Conservation (phyloP, 2,888 invertebrate genomes). For the Amphipyra berbera region DNA sequence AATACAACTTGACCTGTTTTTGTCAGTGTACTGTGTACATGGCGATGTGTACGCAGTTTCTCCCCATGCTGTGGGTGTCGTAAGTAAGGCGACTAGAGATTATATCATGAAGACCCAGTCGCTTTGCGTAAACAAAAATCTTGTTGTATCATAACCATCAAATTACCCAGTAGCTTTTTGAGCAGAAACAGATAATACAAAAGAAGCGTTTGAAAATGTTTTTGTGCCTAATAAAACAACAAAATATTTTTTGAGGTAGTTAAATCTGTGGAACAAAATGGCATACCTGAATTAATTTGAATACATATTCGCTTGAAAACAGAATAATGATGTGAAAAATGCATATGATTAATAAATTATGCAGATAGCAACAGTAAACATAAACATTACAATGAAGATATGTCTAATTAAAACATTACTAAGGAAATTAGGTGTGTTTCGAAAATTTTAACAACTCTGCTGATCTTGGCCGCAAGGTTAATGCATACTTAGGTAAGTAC, state of each 20-base stretch:
- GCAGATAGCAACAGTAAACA: conserved; percentile 22
- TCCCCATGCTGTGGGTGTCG: conserved; percentile 1
- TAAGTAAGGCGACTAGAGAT: conserved; percentile 16
- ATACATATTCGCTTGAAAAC: not conserved
- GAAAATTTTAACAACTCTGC: conserved; percentile 21
- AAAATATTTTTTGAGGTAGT: not conserved
- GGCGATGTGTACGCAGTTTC: not conserved
- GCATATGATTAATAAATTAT: conserved; percentile 32
- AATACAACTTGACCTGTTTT: conserved; percentile 7
- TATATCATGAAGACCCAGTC: conserved; percentile 11
- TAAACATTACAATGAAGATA: conserved; percentile 23
- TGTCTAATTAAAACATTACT: conserved; percentile 25
- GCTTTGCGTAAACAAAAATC: conserved; percentile 19
- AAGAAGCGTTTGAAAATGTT: not conserved
- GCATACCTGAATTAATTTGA: not conserved
- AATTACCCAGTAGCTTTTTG: not conserved
- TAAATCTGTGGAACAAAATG: not conserved
- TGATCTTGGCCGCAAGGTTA: conserved; percentile 42
- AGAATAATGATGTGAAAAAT: conserved; percentile 30
- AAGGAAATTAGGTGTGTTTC: conserved; percentile 31
- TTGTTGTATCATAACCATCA: not conserved
- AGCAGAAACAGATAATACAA: not conserved
- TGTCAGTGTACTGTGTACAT: not conserved
- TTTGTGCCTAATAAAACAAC: not conserved
- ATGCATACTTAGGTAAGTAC: not conserved